Percentiles rank a stretch among this genome's conserved stretches.
Conservation (phyloP, 2,113 vertebrate species). For the Ramphastos sulfuratus region DNA sequence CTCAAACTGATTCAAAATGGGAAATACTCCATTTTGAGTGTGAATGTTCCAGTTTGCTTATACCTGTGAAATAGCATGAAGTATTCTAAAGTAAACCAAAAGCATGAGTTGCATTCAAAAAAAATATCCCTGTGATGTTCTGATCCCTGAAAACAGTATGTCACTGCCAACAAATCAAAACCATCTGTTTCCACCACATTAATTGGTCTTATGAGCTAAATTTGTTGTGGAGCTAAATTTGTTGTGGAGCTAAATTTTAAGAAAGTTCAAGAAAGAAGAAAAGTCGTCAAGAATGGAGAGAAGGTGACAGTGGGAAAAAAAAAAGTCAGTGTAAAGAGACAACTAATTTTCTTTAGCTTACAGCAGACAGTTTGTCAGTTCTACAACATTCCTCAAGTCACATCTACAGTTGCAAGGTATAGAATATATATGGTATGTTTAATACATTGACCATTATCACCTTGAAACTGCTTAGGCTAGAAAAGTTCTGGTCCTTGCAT, state of each 20-base stretch:
- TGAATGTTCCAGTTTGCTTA: not conserved
- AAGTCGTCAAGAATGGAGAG: not conserved
- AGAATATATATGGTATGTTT: not conserved
- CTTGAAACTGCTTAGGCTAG: not conserved
- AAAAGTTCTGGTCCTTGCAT: not conserved
- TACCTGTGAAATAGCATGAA: not conserved
- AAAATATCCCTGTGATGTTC: not conserved
- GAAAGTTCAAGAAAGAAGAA: not conserved
- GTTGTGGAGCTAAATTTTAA: not conserved
- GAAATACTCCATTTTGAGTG: not conserved
- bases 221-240: slow-evolving; percentile 25
- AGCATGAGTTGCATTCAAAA: not conserved
- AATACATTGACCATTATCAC: not conserved
- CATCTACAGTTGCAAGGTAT: not conserved
- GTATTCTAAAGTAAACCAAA: not conserved
- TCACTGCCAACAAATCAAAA: slow-evolving; percentile 47
- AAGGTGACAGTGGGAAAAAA: not conserved
- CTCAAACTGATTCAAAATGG: not conserved
- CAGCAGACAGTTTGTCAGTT: not conserved
- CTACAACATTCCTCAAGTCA: not conserved
- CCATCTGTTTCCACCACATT: slow-evolving; percentile 48
- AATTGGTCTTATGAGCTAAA: slow-evolving; percentile 34
- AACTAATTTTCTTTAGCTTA: not conserved
- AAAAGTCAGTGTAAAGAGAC: not conserved
- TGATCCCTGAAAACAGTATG: not conserved